Conservation (phyloP, 2,113 vertebrate genomes). For the Todiramphus saurophagus region DNA sequence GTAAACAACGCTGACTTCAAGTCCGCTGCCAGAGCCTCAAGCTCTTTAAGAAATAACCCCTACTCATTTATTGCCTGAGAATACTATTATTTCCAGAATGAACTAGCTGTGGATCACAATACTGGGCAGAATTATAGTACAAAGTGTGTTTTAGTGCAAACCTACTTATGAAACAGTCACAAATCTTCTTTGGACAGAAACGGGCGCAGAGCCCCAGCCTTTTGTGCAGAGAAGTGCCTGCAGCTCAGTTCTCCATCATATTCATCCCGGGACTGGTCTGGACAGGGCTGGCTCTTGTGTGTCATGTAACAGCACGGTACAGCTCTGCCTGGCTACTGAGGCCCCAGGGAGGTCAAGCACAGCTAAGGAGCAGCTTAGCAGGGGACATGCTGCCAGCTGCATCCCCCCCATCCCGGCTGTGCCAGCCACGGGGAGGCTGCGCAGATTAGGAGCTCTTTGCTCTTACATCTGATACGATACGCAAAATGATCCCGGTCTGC, state of each 20-base stretch:
- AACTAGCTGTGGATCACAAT: background rate
- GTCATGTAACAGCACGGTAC: rapidly evolving
- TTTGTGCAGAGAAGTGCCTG: background rate
- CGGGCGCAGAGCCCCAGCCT: rapidly evolving
- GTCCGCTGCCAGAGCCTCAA: background rate
- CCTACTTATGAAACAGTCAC: background rate
- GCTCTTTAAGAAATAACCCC: constrained; percentile 19
- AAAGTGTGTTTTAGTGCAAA: constrained; percentile 31
- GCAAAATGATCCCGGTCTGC: background rate
- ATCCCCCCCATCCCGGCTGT: rapidly evolving
- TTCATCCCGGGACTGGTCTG: background rate
- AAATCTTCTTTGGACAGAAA: constrained; percentile 12
- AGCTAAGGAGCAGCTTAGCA: background rate
- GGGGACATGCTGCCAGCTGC: background rate
- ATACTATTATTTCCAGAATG: constrained; percentile 11
- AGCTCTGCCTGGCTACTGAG: background rate
- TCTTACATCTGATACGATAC: rapidly evolving
- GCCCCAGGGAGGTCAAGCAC: rapidly evolving
- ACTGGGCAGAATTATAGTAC: background rate
- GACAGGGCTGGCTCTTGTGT: background rate
- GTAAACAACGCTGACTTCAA: background rate
- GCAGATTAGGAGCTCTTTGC: background rate
- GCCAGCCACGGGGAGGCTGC: background rate
- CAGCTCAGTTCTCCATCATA: background rate
- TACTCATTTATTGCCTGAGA: background rate